Evolutionary conservation across 2,888 invertebrate species (phyloP).

Genomic region (Hydriomena furcata): DNA sequence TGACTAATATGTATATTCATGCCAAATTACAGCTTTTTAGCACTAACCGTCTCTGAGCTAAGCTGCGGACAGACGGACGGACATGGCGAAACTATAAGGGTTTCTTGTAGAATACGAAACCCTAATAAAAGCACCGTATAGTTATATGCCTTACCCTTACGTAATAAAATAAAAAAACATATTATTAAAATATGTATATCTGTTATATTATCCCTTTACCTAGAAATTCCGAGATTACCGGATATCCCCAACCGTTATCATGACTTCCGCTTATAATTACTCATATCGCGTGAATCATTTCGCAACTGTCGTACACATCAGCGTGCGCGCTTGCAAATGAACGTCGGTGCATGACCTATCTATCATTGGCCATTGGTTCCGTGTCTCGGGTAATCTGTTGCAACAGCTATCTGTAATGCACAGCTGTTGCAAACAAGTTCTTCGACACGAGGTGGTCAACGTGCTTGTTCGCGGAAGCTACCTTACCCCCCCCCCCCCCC

Average conservation of each 20-base stretch:
- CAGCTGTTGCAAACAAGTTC: slow-evolving; percentile 35
- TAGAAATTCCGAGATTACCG: slow-evolving; percentile 16
- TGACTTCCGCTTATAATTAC: slow-evolving; percentile 21
- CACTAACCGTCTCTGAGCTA: no score
- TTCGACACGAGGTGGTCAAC: slow-evolving; percentile 26
- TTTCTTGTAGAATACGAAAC: no score
- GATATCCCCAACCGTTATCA: slow-evolving; percentile 18
- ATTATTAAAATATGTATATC: slow-evolving; percentile 4
- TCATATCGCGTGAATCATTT: slow-evolving; percentile 25
- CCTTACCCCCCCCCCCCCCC: no score
- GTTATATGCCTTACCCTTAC: no score
- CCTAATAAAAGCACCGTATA: no score
- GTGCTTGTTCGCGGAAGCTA: slow-evolving; percentile 24
- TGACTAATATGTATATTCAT: no score
- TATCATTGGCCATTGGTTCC: slow-evolving; percentile 18
- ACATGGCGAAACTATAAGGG: no score
- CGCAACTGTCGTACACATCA: slow-evolving; percentile 14
- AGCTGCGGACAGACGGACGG: no score
- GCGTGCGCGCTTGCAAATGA: slow-evolving; percentile 21
- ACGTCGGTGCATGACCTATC: slow-evolving; percentile 27
- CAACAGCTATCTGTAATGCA: slow-evolving; percentile 31
- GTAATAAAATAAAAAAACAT: no score
- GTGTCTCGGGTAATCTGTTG: slow-evolving; percentile 29
- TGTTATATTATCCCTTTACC: slow-evolving; percentile 15
- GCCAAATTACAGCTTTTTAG: no score